phyloP scores from a whole-genome alignment of 2,888 invertebrate genomes.

The Ypsolopha scabrella region DNA sequence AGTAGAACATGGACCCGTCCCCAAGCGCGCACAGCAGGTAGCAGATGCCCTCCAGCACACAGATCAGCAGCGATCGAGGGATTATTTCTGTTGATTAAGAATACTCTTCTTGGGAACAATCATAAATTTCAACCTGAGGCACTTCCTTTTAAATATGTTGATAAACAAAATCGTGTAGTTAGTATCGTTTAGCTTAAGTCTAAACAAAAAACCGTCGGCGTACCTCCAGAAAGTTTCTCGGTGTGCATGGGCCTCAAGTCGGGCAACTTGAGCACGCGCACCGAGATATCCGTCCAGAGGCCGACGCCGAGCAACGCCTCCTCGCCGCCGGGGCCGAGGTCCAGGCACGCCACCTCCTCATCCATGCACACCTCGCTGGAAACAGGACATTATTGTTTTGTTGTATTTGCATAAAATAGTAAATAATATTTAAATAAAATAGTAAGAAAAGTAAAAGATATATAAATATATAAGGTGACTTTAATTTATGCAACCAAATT shows the following conservation, averaged over 20 bases:
- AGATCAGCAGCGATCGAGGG: conserved; percentile 94
- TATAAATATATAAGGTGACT: no score
- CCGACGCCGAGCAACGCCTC: conserved; percentile 90
- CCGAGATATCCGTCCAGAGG: conserved; percentile 97
- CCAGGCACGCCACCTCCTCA: conserved; percentile 96
- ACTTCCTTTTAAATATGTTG: no score
- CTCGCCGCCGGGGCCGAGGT: conserved; percentile 79
- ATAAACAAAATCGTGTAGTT: conserved; percentile 3
- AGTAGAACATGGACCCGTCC: conserved; percentile 98
- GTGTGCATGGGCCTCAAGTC: conserved; percentile 84
- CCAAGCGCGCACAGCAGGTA: conserved; percentile 94
- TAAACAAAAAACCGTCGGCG: conserved; percentile 6
- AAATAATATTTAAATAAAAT: no score
- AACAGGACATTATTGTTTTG: no score
- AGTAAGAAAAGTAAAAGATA: no score
- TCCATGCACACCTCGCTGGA: conserved; percentile 80
- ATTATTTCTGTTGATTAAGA: conserved; percentile 81
- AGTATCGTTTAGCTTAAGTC: background rate
- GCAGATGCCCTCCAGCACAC: conserved; percentile 91
- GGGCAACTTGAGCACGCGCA: conserved; percentile 86
- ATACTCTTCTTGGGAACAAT: no score
- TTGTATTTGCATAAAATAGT: no score
- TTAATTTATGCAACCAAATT: no score
- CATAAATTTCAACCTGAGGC: no score
- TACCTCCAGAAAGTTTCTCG: conserved; percentile 89